These are phyloP conservation scores for Apamea sordens DNA, from an alignment of 2,888 invertebrate genomes.

Conservation along the genomic window DNA sequence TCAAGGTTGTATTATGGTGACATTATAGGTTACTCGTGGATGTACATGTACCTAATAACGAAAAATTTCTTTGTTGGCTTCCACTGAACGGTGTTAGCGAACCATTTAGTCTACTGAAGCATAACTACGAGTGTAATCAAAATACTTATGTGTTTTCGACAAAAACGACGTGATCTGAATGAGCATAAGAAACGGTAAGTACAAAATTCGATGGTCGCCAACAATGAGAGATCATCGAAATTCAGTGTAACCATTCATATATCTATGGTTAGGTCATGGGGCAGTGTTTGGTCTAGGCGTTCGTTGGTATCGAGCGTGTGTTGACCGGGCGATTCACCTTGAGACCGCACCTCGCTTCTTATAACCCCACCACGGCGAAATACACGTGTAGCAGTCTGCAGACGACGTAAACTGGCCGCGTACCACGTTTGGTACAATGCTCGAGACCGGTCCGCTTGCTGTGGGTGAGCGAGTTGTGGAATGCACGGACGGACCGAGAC, in stretches of 20 bases:
- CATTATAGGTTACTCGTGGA: constrained; percentile 69
- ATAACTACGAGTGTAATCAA: constrained; percentile 19
- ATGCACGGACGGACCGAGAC: constrained; percentile 87
- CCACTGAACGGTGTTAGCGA: constrained; percentile 25
- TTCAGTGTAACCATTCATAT: constrained; percentile 73
- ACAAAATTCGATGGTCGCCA: constrained; percentile 40
- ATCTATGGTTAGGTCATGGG: constrained; percentile 84
- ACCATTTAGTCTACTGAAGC: constrained; percentile 27
- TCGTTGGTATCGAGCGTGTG: constrained; percentile 83
- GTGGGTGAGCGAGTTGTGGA: constrained; percentile 90
- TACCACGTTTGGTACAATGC: constrained; percentile 86
- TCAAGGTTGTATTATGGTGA: constrained; percentile 69
- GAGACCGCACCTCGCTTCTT: constrained; percentile 85
- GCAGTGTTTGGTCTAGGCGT: constrained; percentile 88
- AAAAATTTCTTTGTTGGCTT: constrained; percentile 67
- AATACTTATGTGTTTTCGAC: constrained; percentile 27
- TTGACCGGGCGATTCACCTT: constrained; percentile 89
- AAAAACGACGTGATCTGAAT: constrained; percentile 33
- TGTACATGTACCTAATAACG: constrained; percentile 62
- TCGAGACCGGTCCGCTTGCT: constrained; percentile 88
- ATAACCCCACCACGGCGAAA: constrained; percentile 79
- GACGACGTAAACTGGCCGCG: constrained; percentile 79
- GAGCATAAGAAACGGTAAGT: constrained; percentile 5
- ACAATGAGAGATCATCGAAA: constrained; percentile 75
- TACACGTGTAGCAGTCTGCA: constrained; percentile 72